Conservation (phyloP, 64 coral and sea anemone genomes). For the Platygyra sinensis region DNA sequence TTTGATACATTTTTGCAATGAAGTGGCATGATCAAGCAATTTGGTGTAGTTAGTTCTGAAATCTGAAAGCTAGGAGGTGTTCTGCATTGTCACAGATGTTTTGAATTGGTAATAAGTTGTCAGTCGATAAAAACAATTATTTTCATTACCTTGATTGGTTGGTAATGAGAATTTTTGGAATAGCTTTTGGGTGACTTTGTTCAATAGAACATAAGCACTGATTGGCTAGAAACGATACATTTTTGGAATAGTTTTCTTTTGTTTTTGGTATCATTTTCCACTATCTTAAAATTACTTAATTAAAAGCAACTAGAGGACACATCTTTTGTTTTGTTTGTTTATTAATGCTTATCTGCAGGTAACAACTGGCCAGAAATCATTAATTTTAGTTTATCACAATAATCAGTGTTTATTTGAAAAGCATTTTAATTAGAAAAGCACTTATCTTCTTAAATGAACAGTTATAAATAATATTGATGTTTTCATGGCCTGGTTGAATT, state of each 20-base stretch:
- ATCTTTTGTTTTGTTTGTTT: constrained; percentile 26
- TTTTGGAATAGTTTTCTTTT: constrained; percentile 5
- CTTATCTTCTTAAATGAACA: not conserved
- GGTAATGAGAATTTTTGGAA: constrained; percentile 23
- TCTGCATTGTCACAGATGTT: not conserved
- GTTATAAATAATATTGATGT: not conserved
- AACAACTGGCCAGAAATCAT: not conserved
- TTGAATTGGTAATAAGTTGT: not conserved
- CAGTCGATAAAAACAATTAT: not conserved
- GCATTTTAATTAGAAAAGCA: not conserved
- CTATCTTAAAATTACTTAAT: not conserved
- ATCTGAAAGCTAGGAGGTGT: not conserved
- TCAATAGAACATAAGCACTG: not conserved
- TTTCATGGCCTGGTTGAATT: not conserved
- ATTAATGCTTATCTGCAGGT: not conserved
- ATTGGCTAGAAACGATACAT: not conserved
- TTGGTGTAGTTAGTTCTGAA: not conserved
- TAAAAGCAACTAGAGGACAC: not conserved
- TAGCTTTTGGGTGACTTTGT: not conserved
- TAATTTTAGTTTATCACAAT: not conserved
- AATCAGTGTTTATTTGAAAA: not conserved
- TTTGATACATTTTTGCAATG: too few relatives aligned
- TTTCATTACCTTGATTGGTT: not conserved
- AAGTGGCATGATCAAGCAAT: not conserved
- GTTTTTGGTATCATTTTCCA: not conserved